Evolutionary conservation across 1,140 invertebrate species (phyloP).

Genomic region (Drosophila aff.): DNA sequence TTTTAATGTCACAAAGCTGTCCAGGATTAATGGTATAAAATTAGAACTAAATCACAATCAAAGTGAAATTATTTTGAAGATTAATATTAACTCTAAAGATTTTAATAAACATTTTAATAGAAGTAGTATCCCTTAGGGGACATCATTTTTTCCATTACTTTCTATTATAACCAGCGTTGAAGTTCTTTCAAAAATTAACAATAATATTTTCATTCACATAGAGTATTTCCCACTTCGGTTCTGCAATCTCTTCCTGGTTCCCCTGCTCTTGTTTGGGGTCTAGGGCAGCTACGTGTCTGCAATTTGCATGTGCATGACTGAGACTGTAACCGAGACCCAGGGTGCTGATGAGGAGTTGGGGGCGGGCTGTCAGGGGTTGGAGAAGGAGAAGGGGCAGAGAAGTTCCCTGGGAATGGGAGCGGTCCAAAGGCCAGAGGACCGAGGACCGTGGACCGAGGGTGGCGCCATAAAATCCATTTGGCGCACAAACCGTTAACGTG

Average conservation of each 20-base stretch:
- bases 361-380: not conserved
- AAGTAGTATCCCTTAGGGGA: not conserved
- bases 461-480: slow-evolving; percentile 77
- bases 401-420: slow-evolving; percentile 1
- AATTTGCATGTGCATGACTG: slow-evolving; percentile 78
- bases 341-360: slow-evolving; percentile 19
- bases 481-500: slow-evolving; percentile 73
- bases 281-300: slow-evolving; percentile 74
- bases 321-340: slow-evolving; percentile 46
- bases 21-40: not conserved
- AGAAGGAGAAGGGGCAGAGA: not conserved
- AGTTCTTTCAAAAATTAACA: not conserved
- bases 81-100: not conserved
- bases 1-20: no score
- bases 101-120: not conserved
- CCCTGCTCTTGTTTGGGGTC: slow-evolving; percentile 34
- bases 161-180: no score
- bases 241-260: no score
- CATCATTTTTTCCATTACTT: no score
- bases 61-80: not conserved
- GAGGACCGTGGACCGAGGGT: slow-evolving; percentile 10
- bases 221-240: slow-evolving; percentile 5
- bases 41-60: not conserved
- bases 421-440: slow-evolving; percentile 19
- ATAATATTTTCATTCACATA: not conserved